A percentile compares a stretch with the other conserved stretches of the same genome.
Conservation (phyloP, 2,888 invertebrate species). For the Drosophila birchii region DNA sequence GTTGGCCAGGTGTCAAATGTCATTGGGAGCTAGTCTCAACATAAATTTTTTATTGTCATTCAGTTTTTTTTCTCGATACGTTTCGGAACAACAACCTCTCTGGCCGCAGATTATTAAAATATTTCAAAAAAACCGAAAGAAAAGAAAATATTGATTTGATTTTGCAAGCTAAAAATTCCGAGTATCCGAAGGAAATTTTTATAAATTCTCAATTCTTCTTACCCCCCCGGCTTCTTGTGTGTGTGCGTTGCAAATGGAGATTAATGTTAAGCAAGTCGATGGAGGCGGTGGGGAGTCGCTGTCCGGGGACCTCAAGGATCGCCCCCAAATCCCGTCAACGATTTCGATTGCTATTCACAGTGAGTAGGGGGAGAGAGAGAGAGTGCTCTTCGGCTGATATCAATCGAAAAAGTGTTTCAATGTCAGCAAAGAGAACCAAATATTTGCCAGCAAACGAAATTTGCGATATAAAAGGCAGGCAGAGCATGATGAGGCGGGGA, state of each 20-base stretch:
- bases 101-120: conserved; percentile 1
- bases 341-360: not conserved
- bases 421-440: conserved; percentile 36
- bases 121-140: conserved; percentile 8
- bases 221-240: conserved; percentile 1
- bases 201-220: conserved; percentile 24
- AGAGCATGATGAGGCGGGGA: too few relatives aligned
- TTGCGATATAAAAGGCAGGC: conserved; percentile 4
- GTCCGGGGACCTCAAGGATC: not conserved
- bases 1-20: conserved; percentile 17
- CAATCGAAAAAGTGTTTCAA: conserved; percentile 49
- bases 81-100: conserved; percentile 38
- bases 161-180: conserved; percentile 34
- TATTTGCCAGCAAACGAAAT: conserved; percentile 17
- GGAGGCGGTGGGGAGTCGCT: conserved; percentile 8
- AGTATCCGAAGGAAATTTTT: conserved; percentile 15
- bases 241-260: conserved; percentile 27
- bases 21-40: conserved; percentile 8
- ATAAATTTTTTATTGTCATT: conserved; percentile 30
- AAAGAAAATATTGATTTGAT: conserved; percentile 9
- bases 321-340: not conserved
- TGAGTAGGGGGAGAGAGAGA: conserved; percentile 20
- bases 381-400: conserved; percentile 5
- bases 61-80: conserved; percentile 42
- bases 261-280: not conserved